Conservation (phyloP, 2,797 vertebrate species). For the Garrulus glandarius region DNA sequence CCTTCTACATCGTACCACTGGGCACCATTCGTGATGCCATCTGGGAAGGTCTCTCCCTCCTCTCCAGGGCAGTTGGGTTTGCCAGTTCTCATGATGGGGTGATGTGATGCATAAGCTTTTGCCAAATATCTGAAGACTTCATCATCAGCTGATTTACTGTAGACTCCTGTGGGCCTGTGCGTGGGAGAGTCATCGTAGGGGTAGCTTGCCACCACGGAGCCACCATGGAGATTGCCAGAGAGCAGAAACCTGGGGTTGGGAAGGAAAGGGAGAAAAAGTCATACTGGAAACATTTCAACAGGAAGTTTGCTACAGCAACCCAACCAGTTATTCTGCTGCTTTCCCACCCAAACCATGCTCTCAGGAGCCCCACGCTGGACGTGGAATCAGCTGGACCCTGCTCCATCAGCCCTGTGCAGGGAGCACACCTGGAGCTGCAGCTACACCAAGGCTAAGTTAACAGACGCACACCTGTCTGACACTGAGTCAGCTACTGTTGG, state of each 20-base stretch:
- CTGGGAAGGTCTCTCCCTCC: constrained; percentile 81
- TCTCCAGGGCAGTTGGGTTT: constrained; percentile 81
- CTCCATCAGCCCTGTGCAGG: background rate
- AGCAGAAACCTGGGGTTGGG: constrained; percentile 86
- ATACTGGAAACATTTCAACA: background rate
- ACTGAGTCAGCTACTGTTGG: fast-evolving
- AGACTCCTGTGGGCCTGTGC: constrained; percentile 77
- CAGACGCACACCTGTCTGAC: fast-evolving
- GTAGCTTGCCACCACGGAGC: constrained; percentile 95
- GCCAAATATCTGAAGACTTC: constrained; percentile 89
- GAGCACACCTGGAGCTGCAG: background rate
- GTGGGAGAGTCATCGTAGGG: constrained; percentile 90
- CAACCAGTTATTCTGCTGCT: background rate
- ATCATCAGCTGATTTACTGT: constrained; percentile 91
- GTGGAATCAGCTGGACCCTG: background rate
- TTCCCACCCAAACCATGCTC: background rate
- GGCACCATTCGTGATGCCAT: constrained; percentile 96
- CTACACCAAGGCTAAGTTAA: background rate
- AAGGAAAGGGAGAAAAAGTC: background rate
- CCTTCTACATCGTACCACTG: constrained; percentile 94
- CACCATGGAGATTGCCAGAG: constrained; percentile 94
- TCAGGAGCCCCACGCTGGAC: background rate
- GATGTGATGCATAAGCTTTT: constrained; percentile 85
- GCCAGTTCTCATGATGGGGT: constrained; percentile 92
- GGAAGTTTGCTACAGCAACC: background rate